Percentiles rank a stretch among this genome's conserved stretches.
Evolutionary conservation across 2,797 vertebrate species (phyloP).

Genomic region (Labroides dimidiatus): DNA sequence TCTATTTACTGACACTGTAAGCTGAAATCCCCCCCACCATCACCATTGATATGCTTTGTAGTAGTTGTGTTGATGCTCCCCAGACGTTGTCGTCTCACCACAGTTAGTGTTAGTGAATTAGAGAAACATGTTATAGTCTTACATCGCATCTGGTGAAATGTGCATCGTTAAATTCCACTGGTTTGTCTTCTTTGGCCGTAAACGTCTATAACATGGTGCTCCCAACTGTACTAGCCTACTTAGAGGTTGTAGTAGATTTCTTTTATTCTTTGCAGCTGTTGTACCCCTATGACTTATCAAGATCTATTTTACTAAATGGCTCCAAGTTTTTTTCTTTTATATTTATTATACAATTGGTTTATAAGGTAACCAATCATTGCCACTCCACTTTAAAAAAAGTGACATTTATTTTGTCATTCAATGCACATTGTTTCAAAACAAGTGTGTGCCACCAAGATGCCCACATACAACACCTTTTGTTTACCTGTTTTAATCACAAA

Average conservation of each 20-base stretch:
- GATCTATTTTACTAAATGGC: not conserved
- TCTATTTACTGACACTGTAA: constrained; percentile 65
- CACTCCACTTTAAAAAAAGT: not conserved
- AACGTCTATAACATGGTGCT: constrained; percentile 15
- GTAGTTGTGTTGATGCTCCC: not conserved
- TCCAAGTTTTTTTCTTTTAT: not conserved
- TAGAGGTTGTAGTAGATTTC: constrained; percentile 1
- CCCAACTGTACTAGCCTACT: constrained; percentile 23
- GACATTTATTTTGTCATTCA: not conserved
- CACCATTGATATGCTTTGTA: not conserved
- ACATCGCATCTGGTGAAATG: accelerated
- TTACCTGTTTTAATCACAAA: not conserved
- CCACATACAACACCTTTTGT: no score
- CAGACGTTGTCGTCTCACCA: accelerated
- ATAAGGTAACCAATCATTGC: not conserved
- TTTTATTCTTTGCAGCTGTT: constrained; percentile 33
- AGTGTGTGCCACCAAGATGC: not conserved
- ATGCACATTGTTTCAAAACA: not conserved
- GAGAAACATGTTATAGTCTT: accelerated
- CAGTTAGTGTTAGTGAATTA: accelerated
- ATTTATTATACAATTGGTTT: no score
- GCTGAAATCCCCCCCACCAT: constrained; percentile 17
- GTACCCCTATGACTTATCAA: not conserved
- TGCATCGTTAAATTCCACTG: not conserved
- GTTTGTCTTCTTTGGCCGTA: not conserved